Base-by-base conservation (phyloP, 37 sponge, comb jelly and placozoan genomes). In the Eunapius fragilis region DNA sequence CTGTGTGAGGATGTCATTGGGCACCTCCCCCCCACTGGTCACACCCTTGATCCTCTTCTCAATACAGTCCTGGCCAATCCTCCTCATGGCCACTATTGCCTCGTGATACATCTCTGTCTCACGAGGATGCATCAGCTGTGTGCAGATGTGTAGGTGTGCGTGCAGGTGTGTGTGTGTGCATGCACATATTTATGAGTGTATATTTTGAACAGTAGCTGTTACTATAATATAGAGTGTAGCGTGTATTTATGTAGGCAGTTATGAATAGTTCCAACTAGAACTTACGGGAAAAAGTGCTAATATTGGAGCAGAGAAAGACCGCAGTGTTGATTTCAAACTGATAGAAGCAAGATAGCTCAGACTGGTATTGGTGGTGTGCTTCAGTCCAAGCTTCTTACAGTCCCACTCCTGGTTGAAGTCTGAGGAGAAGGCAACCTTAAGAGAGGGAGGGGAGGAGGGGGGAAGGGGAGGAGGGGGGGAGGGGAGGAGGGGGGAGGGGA, bases 1-100 rank as follows among this genome's bases (percentile, higher is more conserved):
- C 28, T 77, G 78, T 77, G 78, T 3, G 67, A 81, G 81, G 36
- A 81, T 81, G 70, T 81, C 81, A 81, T 81, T 69, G 32, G 81
- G 81, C 24, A 81, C 81, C 35, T 81, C 34, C 23, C 69, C 81
- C 68, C 35, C 81, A 69, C 33, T 81, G 22, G 31, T 36, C 28
- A 81, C 31, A 38, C 71, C 69, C 31, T 68, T 69, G 68, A 81
- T 69, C 70, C 81, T 81, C 35, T 36, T 31, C 33, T 69, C 69
- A 68, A 81, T 81, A 68, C 81, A 81, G 69, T 81, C 81, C 36
- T 26, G 33, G 48, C 74, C 83, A 73, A 83, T 37, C 36, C 36
- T 31, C 41, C 83, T 35, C 31, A 83, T 34, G 71, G 83, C 83
- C 27, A 37, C 24, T n/a, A 35, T 34, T 58, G 80, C 45, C 69